phyloP scores from a whole-genome alignment of 2,113 vertebrate species.

The Pseudorectes ferrugineus region DNA sequence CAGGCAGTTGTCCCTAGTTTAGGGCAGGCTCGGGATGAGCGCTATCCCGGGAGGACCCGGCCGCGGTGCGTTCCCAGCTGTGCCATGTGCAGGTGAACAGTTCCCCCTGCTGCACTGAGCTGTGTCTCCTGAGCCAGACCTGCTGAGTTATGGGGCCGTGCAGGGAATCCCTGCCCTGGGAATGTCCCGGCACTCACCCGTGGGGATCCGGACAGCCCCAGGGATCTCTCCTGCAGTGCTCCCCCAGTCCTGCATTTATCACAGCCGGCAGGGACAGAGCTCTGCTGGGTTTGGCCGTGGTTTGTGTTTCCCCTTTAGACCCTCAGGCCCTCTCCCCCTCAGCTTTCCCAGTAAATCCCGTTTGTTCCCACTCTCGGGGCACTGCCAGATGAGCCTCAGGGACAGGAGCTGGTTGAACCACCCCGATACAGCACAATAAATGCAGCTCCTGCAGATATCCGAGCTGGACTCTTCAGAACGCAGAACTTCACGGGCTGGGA shows the following conservation, averaged over 20 bases:
- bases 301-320: not conserved
- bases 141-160: not conserved
- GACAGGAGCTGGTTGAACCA: not conserved
- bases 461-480: not conserved
- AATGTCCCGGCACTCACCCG: fast-evolving
- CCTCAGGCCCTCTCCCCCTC: not conserved
- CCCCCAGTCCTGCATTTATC: fast-evolving
- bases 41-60: no score
- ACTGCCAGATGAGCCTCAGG: fast-evolving
- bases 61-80: fast-evolving
- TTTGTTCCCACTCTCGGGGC: not conserved
- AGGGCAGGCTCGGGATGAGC: not conserved
- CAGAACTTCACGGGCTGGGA: not conserved
- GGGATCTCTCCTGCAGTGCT: not conserved
- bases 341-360: not conserved
- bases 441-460: not conserved
- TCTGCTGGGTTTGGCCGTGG: not conserved
- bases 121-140: not conserved
- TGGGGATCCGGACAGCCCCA: fast-evolving
- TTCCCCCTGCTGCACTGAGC: not conserved
- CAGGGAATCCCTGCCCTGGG: not conserved
- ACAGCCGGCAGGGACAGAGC: not conserved
- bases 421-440: not conserved
- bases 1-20: fast-evolving
- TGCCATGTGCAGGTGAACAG: not conserved